Percentiles rank a stretch among this genome's conserved stretches.
Conservation (phyloP, 2,113 vertebrate species). For the Charina bottae region DNA sequence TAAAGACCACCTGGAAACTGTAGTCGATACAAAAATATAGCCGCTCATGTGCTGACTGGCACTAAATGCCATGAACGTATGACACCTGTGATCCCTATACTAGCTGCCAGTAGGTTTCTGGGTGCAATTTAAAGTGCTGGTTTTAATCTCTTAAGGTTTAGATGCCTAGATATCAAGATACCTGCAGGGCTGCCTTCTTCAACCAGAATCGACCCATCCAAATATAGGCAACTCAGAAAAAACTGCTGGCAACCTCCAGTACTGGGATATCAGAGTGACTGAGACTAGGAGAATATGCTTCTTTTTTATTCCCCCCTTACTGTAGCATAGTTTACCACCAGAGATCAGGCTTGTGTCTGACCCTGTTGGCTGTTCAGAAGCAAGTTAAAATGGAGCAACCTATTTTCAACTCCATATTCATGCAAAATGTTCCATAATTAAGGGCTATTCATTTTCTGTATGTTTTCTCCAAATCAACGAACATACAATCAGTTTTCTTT, state of each 20-base stretch:
- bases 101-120: background rate
- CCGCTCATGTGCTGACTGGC: background rate
- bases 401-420: background rate
- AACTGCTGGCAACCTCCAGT: background rate
- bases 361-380: background rate
- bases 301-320: background rate
- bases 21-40: background rate
- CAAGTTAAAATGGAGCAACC: background rate
- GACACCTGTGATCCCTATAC: background rate
- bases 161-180: background rate
- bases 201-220: background rate
- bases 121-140: background rate
- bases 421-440: background rate
- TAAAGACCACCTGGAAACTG: background rate
- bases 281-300: no score
- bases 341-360: background rate
- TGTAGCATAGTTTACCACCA: background rate
- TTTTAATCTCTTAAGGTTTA: background rate
- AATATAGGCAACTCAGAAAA: background rate
- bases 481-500: background rate
- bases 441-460: background rate
- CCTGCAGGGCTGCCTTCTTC: background rate
- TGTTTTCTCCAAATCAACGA: background rate
- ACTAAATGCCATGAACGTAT: background rate
- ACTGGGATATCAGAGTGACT: background rate